Percentiles rank a stretch among this genome's conserved stretches.
These are phyloP conservation scores for Maniola hyperantus DNA, from an alignment of 2,888 invertebrate genomes.

Conservation along the genomic window DNA sequence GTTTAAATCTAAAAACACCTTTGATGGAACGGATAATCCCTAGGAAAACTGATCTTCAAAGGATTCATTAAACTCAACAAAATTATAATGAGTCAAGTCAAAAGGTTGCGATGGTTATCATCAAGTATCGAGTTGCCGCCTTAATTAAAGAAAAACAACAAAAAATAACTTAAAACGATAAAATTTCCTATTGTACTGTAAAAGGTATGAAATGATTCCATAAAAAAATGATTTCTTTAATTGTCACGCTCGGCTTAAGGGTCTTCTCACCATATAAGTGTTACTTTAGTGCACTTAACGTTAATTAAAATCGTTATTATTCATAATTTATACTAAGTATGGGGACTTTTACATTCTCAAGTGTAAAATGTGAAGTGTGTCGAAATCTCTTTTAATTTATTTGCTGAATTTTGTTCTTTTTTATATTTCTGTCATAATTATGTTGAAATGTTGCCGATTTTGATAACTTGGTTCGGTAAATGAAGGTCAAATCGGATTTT, in stretches of 20 bases:
- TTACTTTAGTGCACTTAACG: neutral
- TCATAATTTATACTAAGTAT: conserved; percentile 22
- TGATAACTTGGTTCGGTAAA: neutral
- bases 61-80: neutral
- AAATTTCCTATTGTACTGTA: conserved; percentile 13
- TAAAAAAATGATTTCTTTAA: conserved; percentile 19
- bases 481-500: conserved; percentile 6
- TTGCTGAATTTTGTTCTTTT: neutral
- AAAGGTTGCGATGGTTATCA: conserved; percentile 4
- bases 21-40: neutral
- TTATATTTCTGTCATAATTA: conserved; percentile 3
- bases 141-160: neutral
- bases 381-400: conserved; percentile 12
- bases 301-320: conserved; percentile 23
- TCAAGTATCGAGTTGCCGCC: neutral
- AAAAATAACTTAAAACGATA: conserved; percentile 5
- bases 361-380: conserved; percentile 9
- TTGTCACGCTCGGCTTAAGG: conserved; percentile 16
- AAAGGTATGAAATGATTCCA: conserved; percentile 5
- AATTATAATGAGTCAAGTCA: neutral
- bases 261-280: conserved; percentile 16
- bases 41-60: conserved; percentile 3
- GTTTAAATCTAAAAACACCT: neutral
- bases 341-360: neutral
- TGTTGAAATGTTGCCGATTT: conserved; percentile 3